These are phyloP conservation scores for Dolomedes plantarius DNA, from an alignment of 2,888 invertebrate species.

Conservation along the genomic window DNA sequence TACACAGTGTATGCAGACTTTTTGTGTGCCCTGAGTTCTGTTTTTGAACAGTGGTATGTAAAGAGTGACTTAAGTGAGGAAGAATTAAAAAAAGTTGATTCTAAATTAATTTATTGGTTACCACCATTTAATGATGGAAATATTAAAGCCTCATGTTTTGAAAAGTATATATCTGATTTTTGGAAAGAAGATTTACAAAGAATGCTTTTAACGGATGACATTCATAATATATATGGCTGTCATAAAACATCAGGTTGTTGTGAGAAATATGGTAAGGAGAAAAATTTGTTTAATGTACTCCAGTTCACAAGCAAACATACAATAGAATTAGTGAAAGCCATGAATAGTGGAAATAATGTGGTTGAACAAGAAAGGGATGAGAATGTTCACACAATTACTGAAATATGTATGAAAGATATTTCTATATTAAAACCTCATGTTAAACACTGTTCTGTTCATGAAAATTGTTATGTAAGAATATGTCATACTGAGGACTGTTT, in stretches of 20 bases:
- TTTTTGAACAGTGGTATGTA: conserved; percentile 38
- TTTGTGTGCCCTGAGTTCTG: conserved; percentile 5
- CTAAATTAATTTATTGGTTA: conserved; percentile 41
- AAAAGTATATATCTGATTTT: conserved; percentile 38
- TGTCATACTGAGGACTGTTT: conserved; percentile 11
- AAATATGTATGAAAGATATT: background rate
- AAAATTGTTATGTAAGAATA: conserved; percentile 28
- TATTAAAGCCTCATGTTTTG: conserved; percentile 27
- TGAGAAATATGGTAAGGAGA: background rate
- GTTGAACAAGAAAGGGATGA: background rate
- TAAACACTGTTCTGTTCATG: conserved; percentile 8
- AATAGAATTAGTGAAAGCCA: background rate
- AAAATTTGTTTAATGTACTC: conserved; percentile 24
- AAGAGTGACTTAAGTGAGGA: conserved; percentile 31
- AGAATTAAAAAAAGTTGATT: conserved; percentile 24
- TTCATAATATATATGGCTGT: conserved; percentile 31
- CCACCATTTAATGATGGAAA: conserved; percentile 17
- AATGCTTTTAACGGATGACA: conserved; percentile 38
- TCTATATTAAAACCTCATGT: conserved; percentile 8
- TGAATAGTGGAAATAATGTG: background rate
- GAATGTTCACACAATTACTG: background rate
- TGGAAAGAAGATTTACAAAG: conserved; percentile 30
- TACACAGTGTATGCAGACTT: background rate
- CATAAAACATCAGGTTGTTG: conserved; percentile 20
- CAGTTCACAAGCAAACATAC: background rate